Evolutionary conservation across 2,888 invertebrate genomes (phyloP), one percentile per base, ranked within the genome.

Genomic region (Cryptus armator): DNA sequence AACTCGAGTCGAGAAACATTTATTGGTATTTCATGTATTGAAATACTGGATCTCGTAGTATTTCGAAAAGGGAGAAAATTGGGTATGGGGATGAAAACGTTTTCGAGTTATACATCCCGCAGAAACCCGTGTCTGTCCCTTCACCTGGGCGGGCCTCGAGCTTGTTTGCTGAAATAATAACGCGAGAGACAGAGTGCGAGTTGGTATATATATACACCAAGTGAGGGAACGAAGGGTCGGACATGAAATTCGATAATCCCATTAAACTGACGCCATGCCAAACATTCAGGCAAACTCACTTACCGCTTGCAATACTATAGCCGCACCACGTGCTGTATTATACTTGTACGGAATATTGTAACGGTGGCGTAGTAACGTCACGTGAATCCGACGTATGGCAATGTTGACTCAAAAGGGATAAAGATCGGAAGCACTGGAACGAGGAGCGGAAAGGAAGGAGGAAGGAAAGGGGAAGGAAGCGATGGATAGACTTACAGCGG

Each of bases 81-180:
- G 77, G 37, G 37, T 37, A 37, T 16, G 19, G 64, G 29, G 71
- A 51, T 37, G 46, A 46, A 64, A 64, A 24, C 51, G 51, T 19
- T 53, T 24, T 14, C 14, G 43, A 9, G 14, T 14, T 46, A 71
- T 53, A 37, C 16, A 56, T 66, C 16, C 66, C 83, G 79, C 76
- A 59, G 77, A 74, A 56, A 59, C 75, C 43, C 48, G 12, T n/a
- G 78, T 80, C 74, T 79, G 68, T 84, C 64, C 75, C 71, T 77
- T 86, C 87, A 88, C 88, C 88, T 86, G 86, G 74, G 51, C 80
- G 76, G 68, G 85, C 75, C 71, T 66, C 66, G 67, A 64, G 71
- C 59, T 72, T 89, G 87, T 89, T 90, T 89, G 75, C 85, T 88
- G 86, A 88, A 89, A 90, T 89, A 90, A 90, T 88, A 89, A 87